Base-by-base conservation (phyloP, 2,113 vertebrate species). In the Centropus bengalensis region DNA sequence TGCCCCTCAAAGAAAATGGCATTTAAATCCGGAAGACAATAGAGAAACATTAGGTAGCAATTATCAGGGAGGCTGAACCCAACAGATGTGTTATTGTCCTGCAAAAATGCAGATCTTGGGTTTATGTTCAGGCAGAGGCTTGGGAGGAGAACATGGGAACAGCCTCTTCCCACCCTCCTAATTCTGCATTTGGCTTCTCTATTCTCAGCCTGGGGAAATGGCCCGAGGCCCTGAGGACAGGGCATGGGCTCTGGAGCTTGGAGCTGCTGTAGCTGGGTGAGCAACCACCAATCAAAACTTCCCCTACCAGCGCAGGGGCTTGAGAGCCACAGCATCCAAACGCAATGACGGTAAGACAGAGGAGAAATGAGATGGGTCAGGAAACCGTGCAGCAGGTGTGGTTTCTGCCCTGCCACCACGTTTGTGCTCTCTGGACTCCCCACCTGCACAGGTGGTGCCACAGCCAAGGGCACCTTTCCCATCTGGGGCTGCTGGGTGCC, bases 61-160 rank as follows among this genome's bases (percentile, higher is more conserved):
- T 96, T 94, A 96, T 75, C 71, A 55, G 86, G 76, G 83, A 81
- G 73, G 91, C 90, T 76, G 94, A 95, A 79, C 82, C 91, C 70
- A 94, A 63, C 96, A 95, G 95, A 83, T 92, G 93, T 83, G 90
- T 94, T 13, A 91, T 88, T 95, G 95, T 94, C 88, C 52, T 78
- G 45, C n/a, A 93, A 73, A 58, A 86, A 84, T 10, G 54, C 76
- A 78, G 18, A 75, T 58, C 88, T 93, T 84, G 56, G 68, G 79
- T n/a, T 91, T 47, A 17, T 56, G 21, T 67, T 91, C 52, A 86
- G 66, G 78, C 42, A 69, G 76, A 49, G n/a, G 54, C 69, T 40
- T 5, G 28, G 66, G 67, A 1, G 0, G 64, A 92, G 62, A 92
- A 88, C 49, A 20, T 3, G 52, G 30, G 56, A 92, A 87, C 32